These are phyloP conservation scores for Takifugu flavidus DNA, from an alignment of 2,113 vertebrate genomes.

Conservation along the genomic window DNA sequence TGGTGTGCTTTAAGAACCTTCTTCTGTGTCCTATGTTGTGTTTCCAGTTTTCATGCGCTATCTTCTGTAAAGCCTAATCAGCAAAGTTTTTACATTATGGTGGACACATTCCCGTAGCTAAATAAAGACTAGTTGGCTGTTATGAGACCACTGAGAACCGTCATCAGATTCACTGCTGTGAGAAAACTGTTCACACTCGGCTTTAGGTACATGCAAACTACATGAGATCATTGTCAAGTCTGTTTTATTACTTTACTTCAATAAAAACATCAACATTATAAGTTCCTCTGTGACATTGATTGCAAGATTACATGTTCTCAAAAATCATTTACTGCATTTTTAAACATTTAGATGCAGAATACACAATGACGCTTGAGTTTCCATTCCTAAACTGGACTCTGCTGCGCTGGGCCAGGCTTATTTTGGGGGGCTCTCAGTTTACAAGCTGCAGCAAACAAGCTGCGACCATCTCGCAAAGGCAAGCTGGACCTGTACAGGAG, in stretches of 20 bases:
- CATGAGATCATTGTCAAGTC: conserved; percentile 4
- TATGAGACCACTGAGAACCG: neutral
- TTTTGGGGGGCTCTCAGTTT: conserved; percentile 60
- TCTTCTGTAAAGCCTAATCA: conserved; percentile 8
- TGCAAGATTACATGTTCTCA: neutral
- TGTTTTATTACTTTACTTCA: conserved; percentile 52
- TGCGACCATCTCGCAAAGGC: neutral
- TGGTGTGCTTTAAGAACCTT: conserved; percentile 22
- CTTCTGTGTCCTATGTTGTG: conserved; percentile 19
- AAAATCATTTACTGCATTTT: neutral
- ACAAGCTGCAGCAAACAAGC: conserved; percentile 10
- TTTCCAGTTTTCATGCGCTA: conserved; percentile 8
- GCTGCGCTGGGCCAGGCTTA: conserved; percentile 35
- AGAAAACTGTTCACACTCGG: neutral
- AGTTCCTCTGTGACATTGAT: neutral
- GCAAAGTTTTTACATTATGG: conserved; percentile 5
- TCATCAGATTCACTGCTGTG: no score
- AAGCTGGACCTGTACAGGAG: no score
- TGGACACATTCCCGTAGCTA: conserved; percentile 40
- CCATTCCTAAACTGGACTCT: conserved; percentile 38
- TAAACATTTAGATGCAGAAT: neutral
- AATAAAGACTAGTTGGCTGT: conserved; percentile 8
- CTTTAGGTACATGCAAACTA: conserved; percentile 5
- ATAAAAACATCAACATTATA: conserved; percentile 57
- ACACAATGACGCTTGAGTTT: conserved; percentile 25